phyloP scores from a whole-genome alignment of 2,797 vertebrate genomes.

The Enteromius argenteus region DNA sequence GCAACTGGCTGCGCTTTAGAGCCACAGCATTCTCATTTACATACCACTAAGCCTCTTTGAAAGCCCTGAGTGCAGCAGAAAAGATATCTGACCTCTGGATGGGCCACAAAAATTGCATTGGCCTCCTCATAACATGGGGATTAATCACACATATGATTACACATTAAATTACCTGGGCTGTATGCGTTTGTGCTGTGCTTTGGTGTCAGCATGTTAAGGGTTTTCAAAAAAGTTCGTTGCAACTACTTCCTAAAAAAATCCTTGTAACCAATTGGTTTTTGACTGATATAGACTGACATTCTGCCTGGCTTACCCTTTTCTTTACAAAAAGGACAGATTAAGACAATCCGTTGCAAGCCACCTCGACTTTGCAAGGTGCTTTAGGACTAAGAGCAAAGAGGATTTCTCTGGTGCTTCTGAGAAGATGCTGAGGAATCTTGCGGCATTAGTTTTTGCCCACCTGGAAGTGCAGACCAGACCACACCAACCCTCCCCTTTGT shows the following conservation, averaged over 20 bases:
- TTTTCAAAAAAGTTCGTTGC: conserved; percentile 68
- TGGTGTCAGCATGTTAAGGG: conserved; percentile 65
- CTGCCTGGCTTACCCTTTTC: conserved; percentile 79
- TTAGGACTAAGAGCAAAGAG: conserved; percentile 85
- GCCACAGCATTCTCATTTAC: conserved; percentile 66
- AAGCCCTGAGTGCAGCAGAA: conserved; percentile 70
- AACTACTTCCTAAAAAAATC: conserved; percentile 68
- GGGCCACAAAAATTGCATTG: conserved; percentile 68
- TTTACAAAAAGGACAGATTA: conserved; percentile 80
- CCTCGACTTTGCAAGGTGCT: conserved; percentile 80
- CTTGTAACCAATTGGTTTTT: conserved; percentile 80
- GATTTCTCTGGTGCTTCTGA: conserved; percentile 72
- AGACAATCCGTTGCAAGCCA: conserved; percentile 81
- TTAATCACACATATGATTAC: conserved; percentile 70
- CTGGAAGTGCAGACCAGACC: conserved; percentile 66
- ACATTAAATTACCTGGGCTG: conserved; percentile 70
- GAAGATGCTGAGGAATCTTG: conserved; percentile 74
- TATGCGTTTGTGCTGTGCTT: conserved; percentile 59
- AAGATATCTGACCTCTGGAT: conserved; percentile 71
- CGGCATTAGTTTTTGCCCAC: conserved; percentile 66
- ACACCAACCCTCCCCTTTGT: conserved; percentile 72
- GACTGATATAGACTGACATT: conserved; percentile 80
- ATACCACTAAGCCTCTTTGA: conserved; percentile 66
- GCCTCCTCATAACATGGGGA: conserved; percentile 65
- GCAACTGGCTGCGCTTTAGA: conserved; percentile 60